Conservation (phyloP, 2,113 vertebrate species). For the Dicerorhinus sumatrensis region DNA sequence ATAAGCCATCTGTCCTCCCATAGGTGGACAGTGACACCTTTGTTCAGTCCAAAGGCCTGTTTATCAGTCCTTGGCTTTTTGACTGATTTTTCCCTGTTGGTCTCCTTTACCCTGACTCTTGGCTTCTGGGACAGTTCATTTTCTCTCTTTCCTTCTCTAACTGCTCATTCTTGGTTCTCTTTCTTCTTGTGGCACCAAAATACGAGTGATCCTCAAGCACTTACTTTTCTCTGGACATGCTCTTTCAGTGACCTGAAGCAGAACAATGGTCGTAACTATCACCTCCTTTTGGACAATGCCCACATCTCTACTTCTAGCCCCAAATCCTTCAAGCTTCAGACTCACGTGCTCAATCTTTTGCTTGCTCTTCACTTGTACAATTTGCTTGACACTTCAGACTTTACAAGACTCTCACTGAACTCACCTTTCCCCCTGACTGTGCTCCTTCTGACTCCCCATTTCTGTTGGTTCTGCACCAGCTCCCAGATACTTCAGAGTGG, state of each 20-base stretch:
- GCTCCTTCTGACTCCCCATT: background rate
- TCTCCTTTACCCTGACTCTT: background rate
- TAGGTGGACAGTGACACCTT: conserved; percentile 21
- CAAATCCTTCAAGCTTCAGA: background rate
- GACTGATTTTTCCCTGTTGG: background rate
- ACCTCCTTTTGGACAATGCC: background rate
- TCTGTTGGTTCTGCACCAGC: background rate
- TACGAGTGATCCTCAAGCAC: background rate
- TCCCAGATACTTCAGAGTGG: background rate
- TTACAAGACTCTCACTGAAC: background rate
- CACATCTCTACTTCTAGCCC: background rate
- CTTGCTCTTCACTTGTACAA: background rate
- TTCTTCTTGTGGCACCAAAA: background rate
- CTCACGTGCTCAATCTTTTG: background rate
- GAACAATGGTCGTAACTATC: background rate
- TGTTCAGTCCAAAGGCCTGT: background rate
- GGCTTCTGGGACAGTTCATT: background rate
- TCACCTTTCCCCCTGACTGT: background rate
- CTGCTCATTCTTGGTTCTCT: background rate
- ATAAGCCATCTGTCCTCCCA: background rate
- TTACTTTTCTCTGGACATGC: background rate
- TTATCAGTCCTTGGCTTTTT: background rate
- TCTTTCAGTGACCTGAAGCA: background rate
- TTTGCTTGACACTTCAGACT: background rate
- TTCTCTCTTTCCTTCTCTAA: background rate